Evolutionary conservation across 2,113 vertebrate genomes (phyloP).

Genomic region (Rhea americana): DNA sequence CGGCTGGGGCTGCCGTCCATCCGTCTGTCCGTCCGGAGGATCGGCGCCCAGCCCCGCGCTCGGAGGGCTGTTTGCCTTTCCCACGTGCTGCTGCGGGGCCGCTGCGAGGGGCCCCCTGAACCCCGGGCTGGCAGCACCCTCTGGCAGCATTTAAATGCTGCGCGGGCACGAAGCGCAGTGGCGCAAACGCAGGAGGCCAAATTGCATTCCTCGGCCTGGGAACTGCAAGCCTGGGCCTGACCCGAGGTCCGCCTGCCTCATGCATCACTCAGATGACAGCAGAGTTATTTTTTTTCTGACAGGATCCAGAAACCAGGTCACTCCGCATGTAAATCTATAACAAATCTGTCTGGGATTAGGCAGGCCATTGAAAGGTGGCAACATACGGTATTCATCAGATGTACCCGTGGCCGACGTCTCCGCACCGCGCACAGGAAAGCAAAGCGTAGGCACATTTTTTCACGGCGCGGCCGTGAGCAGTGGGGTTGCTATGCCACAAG

Average conservation of each 20-base stretch:
- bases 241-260: constrained; percentile 9
- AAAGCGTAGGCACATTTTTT: constrained; percentile 7
- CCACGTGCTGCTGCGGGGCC: no score
- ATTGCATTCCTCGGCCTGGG: background rate
- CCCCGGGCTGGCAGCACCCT: background rate
- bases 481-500: constrained; percentile 17
- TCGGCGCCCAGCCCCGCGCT: background rate
- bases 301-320: constrained; percentile 56
- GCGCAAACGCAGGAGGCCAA: background rate
- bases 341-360: constrained; percentile 54
- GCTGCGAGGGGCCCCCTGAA: fast-evolving
- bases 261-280: constrained; percentile 45
- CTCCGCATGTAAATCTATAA: constrained; percentile 26
- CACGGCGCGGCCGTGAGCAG: background rate
- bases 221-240: background rate
- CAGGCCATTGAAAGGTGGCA: background rate
- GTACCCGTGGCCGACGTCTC: background rate
- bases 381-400: constrained; percentile 34
- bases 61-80: background rate
- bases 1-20: background rate
- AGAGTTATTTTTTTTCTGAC: constrained; percentile 44
- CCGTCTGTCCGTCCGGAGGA: background rate
- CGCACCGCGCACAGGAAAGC: background rate
- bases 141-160: background rate
- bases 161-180: background rate